Base-by-base conservation (phyloP, 2,797 vertebrate genomes). In the Brotogeris chrysoptera region DNA sequence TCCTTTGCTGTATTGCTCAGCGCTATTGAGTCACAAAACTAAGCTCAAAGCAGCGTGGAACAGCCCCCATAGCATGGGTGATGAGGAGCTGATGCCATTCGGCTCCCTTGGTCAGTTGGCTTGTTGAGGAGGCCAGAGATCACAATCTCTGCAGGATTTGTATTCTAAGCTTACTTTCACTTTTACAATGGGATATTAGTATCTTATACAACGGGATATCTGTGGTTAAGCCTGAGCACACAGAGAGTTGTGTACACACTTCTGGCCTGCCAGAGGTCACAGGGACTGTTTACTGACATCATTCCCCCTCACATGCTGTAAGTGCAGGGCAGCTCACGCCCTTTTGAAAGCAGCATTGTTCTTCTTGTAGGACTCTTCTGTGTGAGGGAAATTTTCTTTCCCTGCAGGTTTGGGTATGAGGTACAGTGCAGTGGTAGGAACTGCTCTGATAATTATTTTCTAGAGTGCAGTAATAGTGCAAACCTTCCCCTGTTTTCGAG, bases 261-360 rank as follows among this genome's bases (percentile, higher is more conserved):
- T 4, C 8, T 36, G 86, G 63, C 63, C 71, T 70, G 72, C 60
- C 39, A 34, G 90, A 61, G 82, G 77, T 92, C 95, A 46, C 28
- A 2, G 4, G 8, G 1, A 6, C 7, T 17, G 32, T 71, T 74
- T 9, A 5, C 32, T 9, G 71, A 9, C 16, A 16, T 9, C 16
- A 0, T 34, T 8, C 3, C 15, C 47, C 12, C 6, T 30, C 13
- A 0, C 36, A 0, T 1, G 18, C 43, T 11, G 19, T 6, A 11
- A 2, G 19, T 0, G 46, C 53, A 1, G 34, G 57, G 41, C 74
- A 5, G 53, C 8, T 55, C 47, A 0, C 2, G 44, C 27, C 16
- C 43, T 3, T 36, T 19, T 5, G 5, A 16, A 47, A 71, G 50
- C 2, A 1, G 27, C 9, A 0, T 23, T 61, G 68, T 32, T 50